Evolutionary conservation across 2,113 vertebrate genomes (phyloP), one percentile per base, ranked within the genome.

Genomic region (Heterochromis multidens): DNA sequence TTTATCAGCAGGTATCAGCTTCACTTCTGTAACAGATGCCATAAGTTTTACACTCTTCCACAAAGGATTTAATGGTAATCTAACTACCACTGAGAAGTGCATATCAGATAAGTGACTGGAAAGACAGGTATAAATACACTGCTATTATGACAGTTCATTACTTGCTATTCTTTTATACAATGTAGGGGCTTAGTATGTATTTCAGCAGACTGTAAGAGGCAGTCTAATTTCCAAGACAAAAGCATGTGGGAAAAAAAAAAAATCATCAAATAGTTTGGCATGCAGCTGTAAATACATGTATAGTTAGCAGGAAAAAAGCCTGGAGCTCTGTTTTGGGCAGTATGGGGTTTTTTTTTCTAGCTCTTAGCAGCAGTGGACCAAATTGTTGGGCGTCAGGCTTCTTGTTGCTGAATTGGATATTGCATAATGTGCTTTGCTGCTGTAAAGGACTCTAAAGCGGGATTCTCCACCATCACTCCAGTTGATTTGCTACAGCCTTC

Each of bases 401-500:
- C 60, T 63, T 54, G 25, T 40, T 82, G 67, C 59, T 58, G 46
- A 77, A 79, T 23, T 67, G n/a, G 5, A 72, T 58, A 79, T 88
- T 91, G 40, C 88, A 87, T 92, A 88, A 93, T 54, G 29, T 80
- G 79, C 72, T 81, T 81, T 83, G 19, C 62, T 57, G 54, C 43
- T 8, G 58, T 49, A 49, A 61, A 83, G 27, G 59, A 82, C 79
- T n/a, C 49, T 78, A 43, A 14, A 77, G 72, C 46, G 8, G 31
- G 74, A 83, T 56, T 57, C 33, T 7, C 19, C n/a, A 52, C 40
- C 70, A 54, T 21, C 57, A 27, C n/a, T 19, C 56, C n/a, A 4
- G 5, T 40, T 77, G 29, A 67, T 86, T 56, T 43, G 3, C 8
- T 54, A 40, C 19, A 11, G 33, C 40, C 5, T 43, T 25, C 49